Base-by-base conservation (phyloP, 2,797 vertebrate species). In the Kryptopterus vitreolus region DNA sequence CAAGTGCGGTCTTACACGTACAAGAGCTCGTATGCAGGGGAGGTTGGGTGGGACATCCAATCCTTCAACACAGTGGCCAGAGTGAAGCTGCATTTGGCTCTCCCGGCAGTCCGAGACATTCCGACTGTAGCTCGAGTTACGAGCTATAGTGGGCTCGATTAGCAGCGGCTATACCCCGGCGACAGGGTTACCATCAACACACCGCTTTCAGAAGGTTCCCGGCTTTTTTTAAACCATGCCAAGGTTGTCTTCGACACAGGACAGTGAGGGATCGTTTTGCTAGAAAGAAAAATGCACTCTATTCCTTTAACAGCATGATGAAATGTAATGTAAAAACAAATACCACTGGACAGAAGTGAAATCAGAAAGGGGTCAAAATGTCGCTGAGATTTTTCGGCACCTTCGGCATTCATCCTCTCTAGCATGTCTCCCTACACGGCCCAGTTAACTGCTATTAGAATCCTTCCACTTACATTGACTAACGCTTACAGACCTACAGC, bases 11-110 rank as follows among this genome's bases (percentile, higher is more conserved):
- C 78, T 77, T 84, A 84, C 81, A 87, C 31, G 78, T 82, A 83
- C 48, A 59, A 61, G 15, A 70, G 78, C 81, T 79, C 55, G 66
- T 79, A 88, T 87, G 87, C 87, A 87, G 86, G 88, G 16, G 70
- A 1, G 12, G 38, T n/a, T n/a, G n/a, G 38, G 68, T 24, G 82
- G 88, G 91, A 90, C 82, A 91, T 85, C 79, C 83, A 88, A 89
- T 92, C 88, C 85, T 83, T 74, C n/a, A 59, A 83, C 85, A 78
- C 80, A 85, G 82, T 76, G 81, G 87, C 88, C 88, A 91, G 90
- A 89, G 87, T 84, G 87, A 84, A 89, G 88, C 90, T 92, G 84
- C 65, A 90, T 93, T 92, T 91, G 90, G 88, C 88, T 66, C 68
- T 88, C 88, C 88, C 83, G 78, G 31, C 87, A 86, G 90, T 88